Base-by-base conservation (phyloP, 92 coral and sea anemone species). In the Galaxea fascicularis region DNA sequence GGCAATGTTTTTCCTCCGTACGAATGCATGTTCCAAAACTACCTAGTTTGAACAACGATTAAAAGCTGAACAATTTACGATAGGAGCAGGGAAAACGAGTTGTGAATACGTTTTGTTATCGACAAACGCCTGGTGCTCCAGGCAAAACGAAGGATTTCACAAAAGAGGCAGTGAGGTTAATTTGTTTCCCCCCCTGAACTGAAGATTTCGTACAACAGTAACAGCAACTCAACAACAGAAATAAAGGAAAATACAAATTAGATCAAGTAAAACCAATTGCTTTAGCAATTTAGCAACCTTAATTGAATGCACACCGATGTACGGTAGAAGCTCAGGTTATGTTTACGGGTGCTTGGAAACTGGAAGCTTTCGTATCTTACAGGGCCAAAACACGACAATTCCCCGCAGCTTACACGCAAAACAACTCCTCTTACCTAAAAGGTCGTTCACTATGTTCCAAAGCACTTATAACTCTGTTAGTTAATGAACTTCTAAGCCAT, bases 301-400 rank as follows among this genome's bases (percentile, higher is more conserved):
- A 45, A 56, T 56, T 77, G 64, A 22, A 79, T 67, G 62, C 75
- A 51, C 54, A 30, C 54, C 13, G 10, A 49, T 15, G 17, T 14
- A 49, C 54, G 17, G 0, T n/a, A n/a, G n/a, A 71, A 35, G 24
- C 74, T 69, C 6, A 5, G 44, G 59, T 51, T 60, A 29, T 73
- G 74, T 83, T 60, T 74, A 73, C 82, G 73, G 65, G 74, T 74
- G 87, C 87, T 60, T 44, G 82, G 87, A 74, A 63, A 83, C 87
- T 83, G 72, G 78, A 60, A 25, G 81, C 58, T 29, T 63, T 49
- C 25, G 17, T 26, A 29, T 16, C 28, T 25, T 3, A 30, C 59
- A 26, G 17, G 59, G 5, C 25, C 56, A 41, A 85, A 60, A 72
- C 69, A n/a, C 1, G 16, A 24, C 73, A 58, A 11, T 78, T 76